Conservation (phyloP, 2,113 vertebrate genomes). For the Heterochromis multidens region DNA sequence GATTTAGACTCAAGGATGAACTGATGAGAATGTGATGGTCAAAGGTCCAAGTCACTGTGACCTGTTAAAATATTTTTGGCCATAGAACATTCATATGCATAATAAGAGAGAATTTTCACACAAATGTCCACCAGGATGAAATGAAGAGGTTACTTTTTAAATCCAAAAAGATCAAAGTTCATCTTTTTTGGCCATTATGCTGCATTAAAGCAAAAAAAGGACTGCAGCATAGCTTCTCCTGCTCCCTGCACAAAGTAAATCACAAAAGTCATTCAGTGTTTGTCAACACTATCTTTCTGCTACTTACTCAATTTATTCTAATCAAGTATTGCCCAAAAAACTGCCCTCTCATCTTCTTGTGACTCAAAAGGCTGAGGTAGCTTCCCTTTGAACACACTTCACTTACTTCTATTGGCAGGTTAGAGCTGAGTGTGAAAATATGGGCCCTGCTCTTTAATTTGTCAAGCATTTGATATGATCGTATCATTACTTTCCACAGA, state of each 20-base stretch:
- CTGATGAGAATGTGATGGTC: neutral
- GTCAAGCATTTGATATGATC: neutral
- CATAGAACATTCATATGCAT: neutral
- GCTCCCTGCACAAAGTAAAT: no score
- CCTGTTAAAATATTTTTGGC: neutral
- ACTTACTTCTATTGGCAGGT: neutral
- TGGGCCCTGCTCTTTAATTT: neutral
- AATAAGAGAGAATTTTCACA: neutral
- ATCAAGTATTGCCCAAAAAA: neutral
- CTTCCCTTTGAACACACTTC: no score
- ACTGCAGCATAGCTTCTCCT: no score
- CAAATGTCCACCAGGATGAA: no score
- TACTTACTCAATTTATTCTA: neutral
- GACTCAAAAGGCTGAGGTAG: neutral
- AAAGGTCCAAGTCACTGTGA: no score
- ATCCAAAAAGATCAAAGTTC: neutral
- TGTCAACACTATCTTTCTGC: neutral
- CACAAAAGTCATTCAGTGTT: neutral
- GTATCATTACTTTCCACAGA: neutral
- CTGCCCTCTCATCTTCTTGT: neutral
- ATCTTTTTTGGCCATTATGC: neutral
- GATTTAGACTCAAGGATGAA: neutral
- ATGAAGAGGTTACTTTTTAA: no score
- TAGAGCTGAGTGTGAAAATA: neutral
- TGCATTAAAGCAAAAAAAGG: no score